Evolutionary conservation across 30 jellyfish, hydroid and myxozoan species (phyloP).

Genomic region (Catostylus mosaicus): DNA sequence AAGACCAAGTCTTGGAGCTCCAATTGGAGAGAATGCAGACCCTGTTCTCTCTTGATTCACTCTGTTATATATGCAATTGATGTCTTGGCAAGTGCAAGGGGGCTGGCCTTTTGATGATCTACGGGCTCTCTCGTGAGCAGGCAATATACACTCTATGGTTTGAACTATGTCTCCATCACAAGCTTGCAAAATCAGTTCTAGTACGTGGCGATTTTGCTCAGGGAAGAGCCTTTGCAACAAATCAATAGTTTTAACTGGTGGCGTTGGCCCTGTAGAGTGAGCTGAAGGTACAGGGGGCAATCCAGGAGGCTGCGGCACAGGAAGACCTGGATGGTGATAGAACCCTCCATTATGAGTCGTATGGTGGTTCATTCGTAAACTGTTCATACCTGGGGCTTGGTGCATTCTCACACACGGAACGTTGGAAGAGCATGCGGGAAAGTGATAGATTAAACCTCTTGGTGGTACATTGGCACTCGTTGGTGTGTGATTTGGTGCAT

Average conservation of each 20-base stretch:
- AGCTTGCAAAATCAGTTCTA: conserved; percentile 66
- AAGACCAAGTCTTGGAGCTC: conserved; percentile 29
- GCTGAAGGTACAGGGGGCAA: conserved; percentile 16
- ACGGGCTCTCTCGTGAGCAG: conserved; percentile 57
- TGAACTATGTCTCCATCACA: conserved; percentile 77
- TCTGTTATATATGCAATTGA: conserved; percentile 40
- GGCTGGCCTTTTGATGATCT: conserved; percentile 19
- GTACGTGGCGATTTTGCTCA: conserved; percentile 71
- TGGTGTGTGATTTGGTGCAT: conserved; percentile 13
- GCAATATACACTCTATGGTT: conserved; percentile 65
- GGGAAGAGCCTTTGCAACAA: conserved; percentile 68
- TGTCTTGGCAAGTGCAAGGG: conserved; percentile 59
- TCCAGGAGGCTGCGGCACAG: conserved; percentile 25
- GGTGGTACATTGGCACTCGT: background rate
- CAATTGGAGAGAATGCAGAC: conserved; percentile 70
- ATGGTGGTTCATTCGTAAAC: conserved; percentile 22
- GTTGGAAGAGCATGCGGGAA: conserved; percentile 45
- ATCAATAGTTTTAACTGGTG: conserved; percentile 47
- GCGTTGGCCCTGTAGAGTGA: conserved; percentile 21
- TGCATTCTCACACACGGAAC: conserved; percentile 43
- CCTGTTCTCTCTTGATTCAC: conserved; percentile 33
- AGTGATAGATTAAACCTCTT: conserved; percentile 41
- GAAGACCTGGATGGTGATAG: conserved; percentile 29
- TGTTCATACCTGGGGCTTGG: conserved; percentile 27
- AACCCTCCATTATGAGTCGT: conserved; percentile 17